Percentiles rank a stretch among this genome's conserved stretches.
phyloP scores from a whole-genome alignment of 2,888 invertebrate genomes.

The Furcula furcula region DNA sequence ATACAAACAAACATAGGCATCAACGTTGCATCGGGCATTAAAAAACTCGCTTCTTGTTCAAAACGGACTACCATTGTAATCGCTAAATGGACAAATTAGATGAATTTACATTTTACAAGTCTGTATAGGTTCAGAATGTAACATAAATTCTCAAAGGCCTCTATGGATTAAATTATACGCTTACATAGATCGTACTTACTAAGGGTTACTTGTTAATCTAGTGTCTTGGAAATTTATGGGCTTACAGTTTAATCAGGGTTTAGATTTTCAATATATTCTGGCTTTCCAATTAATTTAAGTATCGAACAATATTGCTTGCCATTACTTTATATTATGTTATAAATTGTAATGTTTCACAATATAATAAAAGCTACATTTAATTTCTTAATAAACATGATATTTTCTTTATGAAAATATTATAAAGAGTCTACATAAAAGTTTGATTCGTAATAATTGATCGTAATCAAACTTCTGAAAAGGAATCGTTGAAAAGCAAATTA shows the following conservation, averaged over 20 bases:
- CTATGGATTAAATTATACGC: not conserved
- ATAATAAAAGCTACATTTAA: not conserved
- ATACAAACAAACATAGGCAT: not conserved
- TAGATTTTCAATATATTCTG: not conserved
- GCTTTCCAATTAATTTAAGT: not conserved
- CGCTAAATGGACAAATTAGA: no score
- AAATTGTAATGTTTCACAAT: not conserved
- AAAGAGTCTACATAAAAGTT: not conserved
- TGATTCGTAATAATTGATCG: not conserved
- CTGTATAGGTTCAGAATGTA: not conserved
- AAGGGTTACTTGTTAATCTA: conserved; percentile 1
- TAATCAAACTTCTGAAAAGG: not conserved
- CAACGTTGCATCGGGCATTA: not conserved
- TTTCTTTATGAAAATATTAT: not conserved
- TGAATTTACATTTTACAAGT: no score
- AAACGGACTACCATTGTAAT: no score
- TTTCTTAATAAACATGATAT: not conserved
- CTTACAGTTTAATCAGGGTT: conserved; percentile 1
- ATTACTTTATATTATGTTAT: not conserved
- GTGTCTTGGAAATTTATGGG: conserved; percentile 1
- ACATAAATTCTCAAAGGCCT: not conserved
- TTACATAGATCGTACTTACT: not conserved
- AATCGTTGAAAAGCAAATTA: conserved; percentile 2
- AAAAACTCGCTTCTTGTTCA: not conserved
- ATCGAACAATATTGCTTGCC: not conserved